These are phyloP conservation scores for Drosophila orena DNA, from an alignment of 1,140 invertebrate genomes.

Conservation along the genomic window DNA sequence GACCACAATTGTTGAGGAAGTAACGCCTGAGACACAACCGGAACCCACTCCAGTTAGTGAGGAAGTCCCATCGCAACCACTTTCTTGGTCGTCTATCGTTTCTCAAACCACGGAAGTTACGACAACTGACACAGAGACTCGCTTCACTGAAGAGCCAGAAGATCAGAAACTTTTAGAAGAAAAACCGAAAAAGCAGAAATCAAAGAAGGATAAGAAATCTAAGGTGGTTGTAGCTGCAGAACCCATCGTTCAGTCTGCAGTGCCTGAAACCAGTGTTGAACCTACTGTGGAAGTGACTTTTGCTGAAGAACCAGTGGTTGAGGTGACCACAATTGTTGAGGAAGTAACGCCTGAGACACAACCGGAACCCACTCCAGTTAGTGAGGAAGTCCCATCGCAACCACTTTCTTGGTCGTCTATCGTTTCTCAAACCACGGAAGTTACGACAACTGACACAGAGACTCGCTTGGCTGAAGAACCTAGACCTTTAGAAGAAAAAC, in stretches of 20 bases:
- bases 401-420: constrained; percentile 10
- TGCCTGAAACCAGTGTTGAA: background rate
- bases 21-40: too few species aligned
- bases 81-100: constrained; percentile 17
- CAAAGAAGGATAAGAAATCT: constrained; percentile 37
- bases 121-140: background rate
- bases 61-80: background rate
- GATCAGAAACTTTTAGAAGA: background rate
- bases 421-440: constrained; percentile 5
- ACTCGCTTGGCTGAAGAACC: background rate
- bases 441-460: background rate
- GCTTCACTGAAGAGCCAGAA: background rate
- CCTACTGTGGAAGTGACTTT: background rate
- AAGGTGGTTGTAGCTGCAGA: constrained; percentile 5
- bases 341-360: too few species aligned
- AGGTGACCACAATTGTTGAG: background rate
- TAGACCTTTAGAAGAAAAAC: background rate
- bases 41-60: background rate
- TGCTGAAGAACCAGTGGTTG: background rate
- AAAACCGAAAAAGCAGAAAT: constrained; percentile 18
- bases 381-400: background rate
- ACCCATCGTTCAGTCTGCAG: background rate
- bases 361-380: too few species aligned
- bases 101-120: constrained; percentile 7
- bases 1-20: too few species aligned